Conservation (phyloP, 1,140 invertebrate genomes). For the Bombus superbus region DNA sequence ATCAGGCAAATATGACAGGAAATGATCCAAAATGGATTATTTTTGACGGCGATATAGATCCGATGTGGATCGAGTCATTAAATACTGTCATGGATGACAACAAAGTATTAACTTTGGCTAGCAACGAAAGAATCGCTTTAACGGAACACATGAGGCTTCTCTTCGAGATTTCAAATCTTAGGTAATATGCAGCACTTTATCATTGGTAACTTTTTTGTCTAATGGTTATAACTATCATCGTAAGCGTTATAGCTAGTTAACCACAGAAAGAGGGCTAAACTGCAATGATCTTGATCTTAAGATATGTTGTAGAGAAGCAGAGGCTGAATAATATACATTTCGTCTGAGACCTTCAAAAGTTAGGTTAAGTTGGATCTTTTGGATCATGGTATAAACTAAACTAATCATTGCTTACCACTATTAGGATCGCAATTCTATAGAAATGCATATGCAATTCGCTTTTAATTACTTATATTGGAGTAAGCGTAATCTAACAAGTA, state of each 20-base stretch:
- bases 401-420: too few relatives aligned
- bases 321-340: too few relatives aligned
- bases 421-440: too few relatives aligned
- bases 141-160: slow-evolving; percentile 95
- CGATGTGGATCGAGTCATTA: slow-evolving; percentile 98
- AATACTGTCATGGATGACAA: slow-evolving; percentile 95
- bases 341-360: too few relatives aligned
- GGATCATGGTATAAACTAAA: too few relatives aligned
- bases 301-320: too few relatives aligned
- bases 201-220: neutral
- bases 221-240: neutral
- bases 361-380: too few relatives aligned
- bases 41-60: slow-evolving; percentile 98
- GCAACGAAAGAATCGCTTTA: slow-evolving; percentile 96
- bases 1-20: slow-evolving; percentile 93
- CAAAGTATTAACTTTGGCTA: slow-evolving; percentile 93
- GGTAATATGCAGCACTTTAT: slow-evolving; percentile 39
- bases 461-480: too few relatives aligned
- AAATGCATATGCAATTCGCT: too few relatives aligned
- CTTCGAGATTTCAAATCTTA: slow-evolving; percentile 96
- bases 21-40: slow-evolving; percentile 98
- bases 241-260: neutral
- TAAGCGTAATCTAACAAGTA: too few relatives aligned
- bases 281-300: too few relatives aligned
- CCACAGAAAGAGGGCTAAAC: too few relatives aligned